Evolutionary conservation across 2,888 invertebrate species (phyloP).

Genomic region (Brachypalpus laphriformis): DNA sequence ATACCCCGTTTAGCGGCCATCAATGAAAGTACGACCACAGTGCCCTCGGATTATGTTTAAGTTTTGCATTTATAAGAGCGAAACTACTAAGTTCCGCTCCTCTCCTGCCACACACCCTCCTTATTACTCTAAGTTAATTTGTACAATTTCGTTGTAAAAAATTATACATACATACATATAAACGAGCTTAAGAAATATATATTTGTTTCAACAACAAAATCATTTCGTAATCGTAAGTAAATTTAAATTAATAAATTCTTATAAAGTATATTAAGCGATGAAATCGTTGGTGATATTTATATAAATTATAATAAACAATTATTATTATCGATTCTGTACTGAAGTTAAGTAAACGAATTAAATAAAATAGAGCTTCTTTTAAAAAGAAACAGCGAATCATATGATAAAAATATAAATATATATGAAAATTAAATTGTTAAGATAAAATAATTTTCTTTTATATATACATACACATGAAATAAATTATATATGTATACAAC

Average conservation of each 20-base stretch:
- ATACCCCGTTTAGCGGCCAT: constrained; percentile 84
- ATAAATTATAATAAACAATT: constrained; percentile 65
- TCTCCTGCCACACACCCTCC: constrained; percentile 51
- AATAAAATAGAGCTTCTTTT: constrained; percentile 61
- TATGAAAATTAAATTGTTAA: constrained; percentile 58
- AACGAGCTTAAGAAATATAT: constrained; percentile 70
- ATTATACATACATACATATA: constrained; percentile 64
- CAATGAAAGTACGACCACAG: constrained; percentile 84
- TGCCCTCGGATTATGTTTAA: constrained; percentile 86
- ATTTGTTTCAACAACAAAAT: constrained; percentile 56
- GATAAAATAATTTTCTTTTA: constrained; percentile 67
- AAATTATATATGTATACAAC: constrained; percentile 70
- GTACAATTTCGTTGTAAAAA: constrained; percentile 71
- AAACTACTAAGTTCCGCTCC: constrained; percentile 10
- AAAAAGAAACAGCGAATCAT: constrained; percentile 72
- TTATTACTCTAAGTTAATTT: constrained; percentile 57
- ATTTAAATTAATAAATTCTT: constrained; percentile 50
- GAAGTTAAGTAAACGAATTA: constrained; percentile 65
- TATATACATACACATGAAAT: constrained; percentile 57
- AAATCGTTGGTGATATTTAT: constrained; percentile 83
- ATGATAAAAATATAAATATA: constrained; percentile 18
- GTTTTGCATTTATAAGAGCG: constrained; percentile 37
- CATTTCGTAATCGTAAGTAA: constrained; percentile 63
- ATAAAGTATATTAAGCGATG: constrained; percentile 79
- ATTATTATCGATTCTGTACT: constrained; percentile 64